A percentile compares a stretch with the other conserved stretches of the same genome.
Evolutionary conservation across 1,140 invertebrate species (phyloP).

Genomic region (Ips typographus): DNA sequence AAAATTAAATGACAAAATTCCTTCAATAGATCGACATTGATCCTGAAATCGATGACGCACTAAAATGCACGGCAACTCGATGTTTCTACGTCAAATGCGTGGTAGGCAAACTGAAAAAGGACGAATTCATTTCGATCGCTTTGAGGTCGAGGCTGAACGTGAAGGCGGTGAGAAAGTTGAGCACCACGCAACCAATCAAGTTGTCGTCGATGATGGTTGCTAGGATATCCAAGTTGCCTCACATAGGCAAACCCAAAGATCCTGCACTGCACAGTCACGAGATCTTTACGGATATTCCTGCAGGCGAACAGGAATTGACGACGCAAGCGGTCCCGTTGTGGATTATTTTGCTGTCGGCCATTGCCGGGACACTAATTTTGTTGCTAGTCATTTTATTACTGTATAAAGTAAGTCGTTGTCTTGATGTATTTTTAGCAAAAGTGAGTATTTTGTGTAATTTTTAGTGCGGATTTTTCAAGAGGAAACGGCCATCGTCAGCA

Average conservation of each 20-base stretch:
- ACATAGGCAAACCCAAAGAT: slow-evolving; percentile 66
- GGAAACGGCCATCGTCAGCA: slow-evolving; percentile 77
- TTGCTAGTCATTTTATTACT: slow-evolving; percentile 78
- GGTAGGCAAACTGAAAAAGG: slow-evolving; percentile 67
- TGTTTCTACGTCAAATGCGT: slow-evolving; percentile 75
- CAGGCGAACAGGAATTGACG: slow-evolving; percentile 59
- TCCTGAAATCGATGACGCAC: slow-evolving; percentile 38
- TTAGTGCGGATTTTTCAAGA: slow-evolving; percentile 91
- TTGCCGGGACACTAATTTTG: slow-evolving; percentile 78
- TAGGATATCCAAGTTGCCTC: slow-evolving; percentile 71
- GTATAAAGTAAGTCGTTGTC: slow-evolving; percentile 70
- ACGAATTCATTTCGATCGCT: slow-evolving; percentile 75
- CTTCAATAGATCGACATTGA: slow-evolving; percentile 5
- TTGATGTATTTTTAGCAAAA: not conserved
- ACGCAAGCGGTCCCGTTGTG: slow-evolving; percentile 80
- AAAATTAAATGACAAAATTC: not conserved
- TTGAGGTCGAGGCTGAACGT: slow-evolving; percentile 77
- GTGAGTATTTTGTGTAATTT: slow-evolving; percentile 46
- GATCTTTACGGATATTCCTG: slow-evolving; percentile 67
- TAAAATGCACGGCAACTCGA: slow-evolving; percentile 68
- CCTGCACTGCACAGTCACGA: slow-evolving; percentile 58
- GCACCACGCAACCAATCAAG: slow-evolving; percentile 57
- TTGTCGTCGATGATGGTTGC: slow-evolving; percentile 75
- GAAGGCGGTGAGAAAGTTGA: slow-evolving; percentile 72
- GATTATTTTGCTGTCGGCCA: slow-evolving; percentile 84